phyloP scores from a whole-genome alignment of 2,113 vertebrate species.

The Balaenoptera acutorostrata region DNA sequence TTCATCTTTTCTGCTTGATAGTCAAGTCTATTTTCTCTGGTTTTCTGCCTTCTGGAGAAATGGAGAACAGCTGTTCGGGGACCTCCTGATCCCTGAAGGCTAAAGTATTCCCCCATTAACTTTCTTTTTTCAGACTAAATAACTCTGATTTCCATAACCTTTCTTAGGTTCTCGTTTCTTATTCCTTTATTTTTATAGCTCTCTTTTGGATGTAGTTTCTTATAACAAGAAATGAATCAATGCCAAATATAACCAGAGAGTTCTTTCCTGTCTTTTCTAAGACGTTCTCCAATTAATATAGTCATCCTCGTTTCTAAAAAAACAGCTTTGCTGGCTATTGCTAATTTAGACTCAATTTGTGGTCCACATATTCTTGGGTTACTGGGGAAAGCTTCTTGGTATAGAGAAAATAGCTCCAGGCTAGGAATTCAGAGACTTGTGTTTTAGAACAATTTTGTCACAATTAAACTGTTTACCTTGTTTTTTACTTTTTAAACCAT shows the following conservation, averaged over 20 bases:
- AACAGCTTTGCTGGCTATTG: not conserved
- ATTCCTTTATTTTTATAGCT: conserved; percentile 30
- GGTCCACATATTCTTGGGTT: not conserved
- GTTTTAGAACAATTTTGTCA: not conserved
- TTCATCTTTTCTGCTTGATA: conserved; percentile 9
- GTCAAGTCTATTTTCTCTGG: not conserved
- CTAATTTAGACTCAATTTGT: conserved; percentile 10
- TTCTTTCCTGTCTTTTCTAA: conserved; percentile 1
- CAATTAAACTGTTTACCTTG: not conserved
- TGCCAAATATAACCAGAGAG: not conserved
- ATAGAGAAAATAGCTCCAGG: not conserved
- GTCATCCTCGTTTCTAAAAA: not conserved
- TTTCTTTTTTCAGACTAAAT: not conserved
- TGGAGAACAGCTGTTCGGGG: not conserved
- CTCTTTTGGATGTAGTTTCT: not conserved
- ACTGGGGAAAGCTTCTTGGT: not conserved
- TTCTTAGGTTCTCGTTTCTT: not conserved
- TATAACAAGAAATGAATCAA: conserved; percentile 28
- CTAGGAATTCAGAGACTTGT: not conserved
- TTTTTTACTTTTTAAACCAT: not conserved
- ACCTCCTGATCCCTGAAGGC: not conserved
- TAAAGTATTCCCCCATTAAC: conserved; percentile 19
- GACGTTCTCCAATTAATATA: not conserved
- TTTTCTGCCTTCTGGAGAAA: conserved; percentile 27
- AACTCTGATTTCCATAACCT: conserved; percentile 22